Base-by-base conservation (phyloP, 1,140 invertebrate genomes). In the Galendromus occidentalis region DNA sequence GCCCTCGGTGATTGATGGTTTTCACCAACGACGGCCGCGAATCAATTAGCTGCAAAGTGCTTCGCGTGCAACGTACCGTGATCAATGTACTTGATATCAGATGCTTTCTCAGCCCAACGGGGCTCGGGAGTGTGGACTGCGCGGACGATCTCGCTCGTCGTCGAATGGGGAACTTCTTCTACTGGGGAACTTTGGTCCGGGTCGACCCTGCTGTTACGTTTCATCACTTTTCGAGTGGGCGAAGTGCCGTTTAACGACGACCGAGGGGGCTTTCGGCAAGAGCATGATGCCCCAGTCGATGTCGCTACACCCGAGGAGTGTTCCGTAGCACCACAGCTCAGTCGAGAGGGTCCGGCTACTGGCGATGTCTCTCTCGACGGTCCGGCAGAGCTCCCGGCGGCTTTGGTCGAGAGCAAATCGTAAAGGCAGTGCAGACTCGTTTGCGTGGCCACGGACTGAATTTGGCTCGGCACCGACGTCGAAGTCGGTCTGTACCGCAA, bases 1-100 rank as follows among this genome's bases (percentile, higher is more conserved):
- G 9, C 4, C n/a, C n/a, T 39, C 33, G 4, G 33, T 39, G 33
- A 39, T 39, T 39, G 9, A 39, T 39, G 33, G 33, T 39, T 39
- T 39, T 9, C 4, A 39, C 33, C 4, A 39, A 39, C 33, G 33
- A 6, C 33, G 33, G 33, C 4, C 9, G 33, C 4, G 33, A 39
- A 39, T 39, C 33, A 39, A 39, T 39, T 39, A 39, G 33, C 9
- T 39, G 33, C 9, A 47, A 47, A 22, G 18, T 22, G 45, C 18
- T 47, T 7, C 7, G 45, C 28, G 25, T 71, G 70, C 25, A 65
- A 30, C 5, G 66, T 65, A 33, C 76, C 76, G 42, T 79, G 76
- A 66, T 78, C 77, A 63, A 78, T 76, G 66, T 72, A 77, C 51
- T 75, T 75, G 28, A 76, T 70, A 51, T 76, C 71, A 67, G 71